Evolutionary conservation across 2,888 invertebrate genomes (phyloP), one percentile per base, ranked within the genome.

Genomic region (Helleia helle): DNA sequence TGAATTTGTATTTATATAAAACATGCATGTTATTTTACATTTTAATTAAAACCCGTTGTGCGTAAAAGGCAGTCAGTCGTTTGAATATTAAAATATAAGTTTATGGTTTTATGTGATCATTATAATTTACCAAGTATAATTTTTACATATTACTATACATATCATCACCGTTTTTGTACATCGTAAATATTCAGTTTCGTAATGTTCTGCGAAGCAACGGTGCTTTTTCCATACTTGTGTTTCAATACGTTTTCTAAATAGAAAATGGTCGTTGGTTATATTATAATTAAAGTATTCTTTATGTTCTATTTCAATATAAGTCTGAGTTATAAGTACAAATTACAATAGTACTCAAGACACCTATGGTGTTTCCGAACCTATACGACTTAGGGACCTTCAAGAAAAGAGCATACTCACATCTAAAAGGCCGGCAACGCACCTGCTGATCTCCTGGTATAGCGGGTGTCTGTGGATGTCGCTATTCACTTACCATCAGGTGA

Each of bases 61-160:
- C 34, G 34, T 18, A 18, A 18, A 34, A 34, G 34, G 34, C 34
- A 34, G 34, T 22, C 34, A 18, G 34, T 22, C 34, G 18, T 34
- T 11, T 18, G 22, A 6, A 9, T 22, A 34, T 18, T 34, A 34
- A 34, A 34, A 34, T 8, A 18, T 34, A 18, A 22, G 8, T 34
- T 34, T 34, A 34, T 34, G 11, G 34, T 12, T 8, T 11, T 12
- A 9, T 7, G 17, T 12, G 34, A 34, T 9, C 12, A 11, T 34
- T 34, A 22, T 18, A 22, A 22, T 30, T 34, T 7, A 11, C 11
- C 11, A 8, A 34, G 34, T 22, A 34, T 22, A 34, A 34, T 7
- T 34, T 34, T 22, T 34, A 34, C 34, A 8, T 22, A 12, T 34
- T 22, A 18, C 34, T 8, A 34, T 22, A 7, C 18, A 18, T 7